Evolutionary conservation across 2,797 vertebrate genomes (phyloP).

Genomic region (Amphiprion clarkii): DNA sequence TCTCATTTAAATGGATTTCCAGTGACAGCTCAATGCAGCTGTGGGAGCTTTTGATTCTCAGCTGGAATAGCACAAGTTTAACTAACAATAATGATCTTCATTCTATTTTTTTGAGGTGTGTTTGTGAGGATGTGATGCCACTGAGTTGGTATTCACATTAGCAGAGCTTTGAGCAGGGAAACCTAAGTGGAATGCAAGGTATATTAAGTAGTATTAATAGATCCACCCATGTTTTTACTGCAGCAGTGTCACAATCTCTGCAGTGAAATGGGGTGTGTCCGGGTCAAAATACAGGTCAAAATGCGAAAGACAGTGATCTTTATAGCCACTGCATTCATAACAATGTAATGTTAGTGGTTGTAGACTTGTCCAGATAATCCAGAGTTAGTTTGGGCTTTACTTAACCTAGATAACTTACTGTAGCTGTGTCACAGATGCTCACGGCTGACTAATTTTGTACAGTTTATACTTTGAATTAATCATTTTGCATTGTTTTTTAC

Average conservation of each 20-base stretch:
- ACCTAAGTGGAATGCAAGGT: background rate
- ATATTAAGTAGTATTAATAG: background rate
- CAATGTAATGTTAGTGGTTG: no score
- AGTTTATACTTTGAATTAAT: background rate
- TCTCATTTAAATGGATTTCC: background rate
- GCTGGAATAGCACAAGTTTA: background rate
- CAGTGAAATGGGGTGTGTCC: background rate
- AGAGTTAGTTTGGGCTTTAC: no score
- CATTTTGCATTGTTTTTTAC: background rate
- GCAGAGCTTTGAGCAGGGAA: background rate
- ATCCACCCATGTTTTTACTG: background rate
- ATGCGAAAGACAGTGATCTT: background rate
- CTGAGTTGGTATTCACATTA: background rate
- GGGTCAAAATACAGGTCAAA: background rate
- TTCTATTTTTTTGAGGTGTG: background rate
- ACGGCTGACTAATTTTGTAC: no score
- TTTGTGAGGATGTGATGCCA: background rate
- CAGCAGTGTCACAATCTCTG: background rate
- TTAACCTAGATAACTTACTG: no score
- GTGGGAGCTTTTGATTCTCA: background rate
- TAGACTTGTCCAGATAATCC: no score
- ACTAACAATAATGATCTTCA: background rate
- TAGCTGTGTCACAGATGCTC: no score
- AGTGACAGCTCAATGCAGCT: background rate
- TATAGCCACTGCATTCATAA: background rate